Conservation (phyloP, 2,113 vertebrate species). For the Fregata magnificens region DNA sequence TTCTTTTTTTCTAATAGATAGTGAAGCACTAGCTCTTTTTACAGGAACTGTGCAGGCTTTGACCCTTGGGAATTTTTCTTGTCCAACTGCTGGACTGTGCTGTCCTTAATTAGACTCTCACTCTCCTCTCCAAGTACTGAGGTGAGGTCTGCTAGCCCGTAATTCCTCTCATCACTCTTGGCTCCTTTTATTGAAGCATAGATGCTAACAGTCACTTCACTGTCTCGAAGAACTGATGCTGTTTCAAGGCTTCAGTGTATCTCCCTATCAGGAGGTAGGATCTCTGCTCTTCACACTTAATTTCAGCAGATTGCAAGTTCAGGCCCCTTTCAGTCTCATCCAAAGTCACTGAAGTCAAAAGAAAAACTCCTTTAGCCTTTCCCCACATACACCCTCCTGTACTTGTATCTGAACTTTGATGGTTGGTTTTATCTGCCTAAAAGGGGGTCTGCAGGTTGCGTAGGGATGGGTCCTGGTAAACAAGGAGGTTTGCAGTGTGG, state of each 20-base stretch:
- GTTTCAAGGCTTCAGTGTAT: neutral
- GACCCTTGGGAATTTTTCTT: constrained; percentile 26
- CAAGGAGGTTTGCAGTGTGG: neutral
- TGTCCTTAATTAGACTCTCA: constrained; percentile 37
- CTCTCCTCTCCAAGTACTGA: constrained; percentile 8
- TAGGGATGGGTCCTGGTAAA: neutral
- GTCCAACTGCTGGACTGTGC: neutral
- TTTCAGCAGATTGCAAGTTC: neutral
- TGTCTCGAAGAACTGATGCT: neutral
- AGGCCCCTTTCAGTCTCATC: neutral
- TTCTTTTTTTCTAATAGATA: neutral
- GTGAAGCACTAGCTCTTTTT: neutral
- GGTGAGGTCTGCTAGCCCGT: neutral
- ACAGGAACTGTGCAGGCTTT: neutral
- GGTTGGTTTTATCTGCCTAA: neutral
- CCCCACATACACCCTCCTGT: neutral
- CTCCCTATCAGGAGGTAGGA: neutral
- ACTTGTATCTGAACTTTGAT: neutral
- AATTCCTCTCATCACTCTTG: constrained; percentile 1
- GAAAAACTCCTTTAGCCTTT: neutral
- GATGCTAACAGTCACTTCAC: neutral
- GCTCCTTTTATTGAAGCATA: neutral
- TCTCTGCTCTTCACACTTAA: neutral
- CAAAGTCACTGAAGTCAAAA: neutral
- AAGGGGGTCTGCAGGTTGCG: neutral